These are phyloP conservation scores for Aythya baeri DNA, from an alignment of 2,113 vertebrate genomes.

Conservation along the genomic window DNA sequence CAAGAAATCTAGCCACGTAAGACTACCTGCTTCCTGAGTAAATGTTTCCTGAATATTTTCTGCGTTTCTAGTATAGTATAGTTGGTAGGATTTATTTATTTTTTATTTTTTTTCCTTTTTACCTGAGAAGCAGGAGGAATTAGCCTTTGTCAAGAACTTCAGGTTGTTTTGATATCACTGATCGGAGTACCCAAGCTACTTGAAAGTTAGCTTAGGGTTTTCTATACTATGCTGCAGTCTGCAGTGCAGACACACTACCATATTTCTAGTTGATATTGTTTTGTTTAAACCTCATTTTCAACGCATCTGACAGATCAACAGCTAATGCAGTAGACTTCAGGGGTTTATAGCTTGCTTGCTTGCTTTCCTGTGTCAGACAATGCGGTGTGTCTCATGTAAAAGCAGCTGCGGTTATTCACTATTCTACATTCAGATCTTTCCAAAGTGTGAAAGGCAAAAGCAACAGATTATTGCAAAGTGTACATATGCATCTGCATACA, in stretches of 20 bases:
- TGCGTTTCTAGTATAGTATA: slow-evolving; percentile 1
- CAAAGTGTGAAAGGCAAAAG: slow-evolving; percentile 79
- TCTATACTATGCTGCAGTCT: background rate
- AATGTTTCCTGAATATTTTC: slow-evolving; percentile 37
- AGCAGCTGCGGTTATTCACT: slow-evolving; percentile 65
- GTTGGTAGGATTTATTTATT: background rate
- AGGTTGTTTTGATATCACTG: background rate
- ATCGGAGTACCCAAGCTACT: background rate
- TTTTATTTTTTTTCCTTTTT: background rate
- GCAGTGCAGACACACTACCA: background rate
- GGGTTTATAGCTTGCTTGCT: slow-evolving; percentile 43
- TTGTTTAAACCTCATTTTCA: background rate
- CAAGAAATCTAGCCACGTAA: background rate
- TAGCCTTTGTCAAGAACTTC: background rate
- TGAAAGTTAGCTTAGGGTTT: background rate
- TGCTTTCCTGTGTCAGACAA: slow-evolving; percentile 67
- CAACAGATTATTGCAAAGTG: slow-evolving; percentile 74
- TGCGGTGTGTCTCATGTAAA: slow-evolving; percentile 70
- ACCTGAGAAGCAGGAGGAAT: slow-evolving; percentile 14
- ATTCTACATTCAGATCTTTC: slow-evolving; percentile 66
- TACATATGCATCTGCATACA: slow-evolving; percentile 72
- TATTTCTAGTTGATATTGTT: background rate
- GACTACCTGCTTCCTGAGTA: background rate
- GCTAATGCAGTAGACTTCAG: slow-evolving; percentile 21
- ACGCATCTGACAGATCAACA: background rate